These are phyloP conservation scores for Panagrolaimus sp. DNA, from an alignment of 1,140 invertebrate species.

Conservation along the genomic window DNA sequence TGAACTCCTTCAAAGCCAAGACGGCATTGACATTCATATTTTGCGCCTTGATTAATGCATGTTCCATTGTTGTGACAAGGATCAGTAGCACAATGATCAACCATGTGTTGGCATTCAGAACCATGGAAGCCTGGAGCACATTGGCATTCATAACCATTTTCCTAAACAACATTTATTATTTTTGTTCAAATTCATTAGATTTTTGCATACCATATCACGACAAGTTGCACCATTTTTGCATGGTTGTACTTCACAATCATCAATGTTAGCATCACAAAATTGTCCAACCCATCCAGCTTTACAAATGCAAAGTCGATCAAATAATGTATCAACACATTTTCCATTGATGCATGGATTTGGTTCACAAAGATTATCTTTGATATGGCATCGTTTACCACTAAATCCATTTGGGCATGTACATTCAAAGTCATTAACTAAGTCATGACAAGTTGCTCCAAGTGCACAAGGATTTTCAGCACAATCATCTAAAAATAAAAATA, in stretches of 20 bases:
- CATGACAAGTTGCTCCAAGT: slow-evolving; percentile 83
- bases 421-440: slow-evolving; percentile 81
- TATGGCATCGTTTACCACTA: slow-evolving; percentile 89
- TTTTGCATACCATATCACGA: slow-evolving; percentile 71
- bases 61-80: slow-evolving; percentile 58
- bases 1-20: slow-evolving; percentile 65
- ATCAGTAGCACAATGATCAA: slow-evolving; percentile 53
- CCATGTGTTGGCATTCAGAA: slow-evolving; percentile 53
- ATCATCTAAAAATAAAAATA: slow-evolving; percentile 68
- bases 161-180: slow-evolving; percentile 21
- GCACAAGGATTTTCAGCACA: slow-evolving; percentile 88
- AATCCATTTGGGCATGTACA: slow-evolving; percentile 92
- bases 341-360: slow-evolving; percentile 76
- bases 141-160: slow-evolving; percentile 74
- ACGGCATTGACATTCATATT: slow-evolving; percentile 58
- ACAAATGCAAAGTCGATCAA: slow-evolving; percentile 81
- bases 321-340: slow-evolving; percentile 81
- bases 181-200: no score
- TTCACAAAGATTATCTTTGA: slow-evolving; percentile 72
- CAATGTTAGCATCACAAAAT: slow-evolving; percentile 81
- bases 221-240: slow-evolving; percentile 90
- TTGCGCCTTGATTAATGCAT: slow-evolving; percentile 51
- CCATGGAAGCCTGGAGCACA: slow-evolving; percentile 86
- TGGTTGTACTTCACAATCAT: slow-evolving; percentile 78
- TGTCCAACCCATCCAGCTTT: slow-evolving; percentile 75